Evolutionary conservation across 37 sponge, comb jelly and placozoan genomes (phyloP).

Genomic region (Cliona cf. orientalis): DNA sequence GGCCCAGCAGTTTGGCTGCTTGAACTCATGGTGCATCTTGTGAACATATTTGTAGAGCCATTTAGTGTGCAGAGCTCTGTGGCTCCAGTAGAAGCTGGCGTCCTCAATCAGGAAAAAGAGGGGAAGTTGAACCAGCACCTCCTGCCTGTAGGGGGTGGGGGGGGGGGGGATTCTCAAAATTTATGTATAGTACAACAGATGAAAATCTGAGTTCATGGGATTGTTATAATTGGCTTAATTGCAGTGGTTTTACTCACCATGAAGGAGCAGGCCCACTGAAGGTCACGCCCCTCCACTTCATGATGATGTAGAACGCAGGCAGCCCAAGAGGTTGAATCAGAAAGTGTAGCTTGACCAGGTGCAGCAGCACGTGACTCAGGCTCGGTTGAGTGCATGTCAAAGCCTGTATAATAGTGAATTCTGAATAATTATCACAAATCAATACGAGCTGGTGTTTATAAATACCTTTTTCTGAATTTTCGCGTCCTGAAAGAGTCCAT

Average conservation of each 20-base stretch:
- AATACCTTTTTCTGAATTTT: slow-evolving; percentile 30
- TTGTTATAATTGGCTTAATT: not conserved
- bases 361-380: not conserved
- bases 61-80: slow-evolving; percentile 60
- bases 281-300: slow-evolving; percentile 29
- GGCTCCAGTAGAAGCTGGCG: slow-evolving; percentile 70
- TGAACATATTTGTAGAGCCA: slow-evolving; percentile 73
- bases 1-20: slow-evolving; percentile 41
- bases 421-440: not conserved
- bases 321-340: slow-evolving; percentile 23
- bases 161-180: no score
- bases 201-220: not conserved
- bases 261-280: slow-evolving; percentile 10
- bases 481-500: slow-evolving; percentile 32
- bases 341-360: slow-evolving; percentile 5
- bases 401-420: not conserved
- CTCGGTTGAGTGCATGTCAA: not conserved
- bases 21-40: slow-evolving; percentile 70
- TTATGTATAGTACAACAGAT: not conserved
- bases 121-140: slow-evolving; percentile 31
- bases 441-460: not conserved
- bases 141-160: slow-evolving; percentile 3
- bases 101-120: slow-evolving; percentile 55
- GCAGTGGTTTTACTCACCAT: slow-evolving; percentile 12
- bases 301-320: slow-evolving; percentile 29